Evolutionary conservation across 2,797 vertebrate genomes (phyloP).

Genomic region (Tokudaia tokunoshimensis): DNA sequence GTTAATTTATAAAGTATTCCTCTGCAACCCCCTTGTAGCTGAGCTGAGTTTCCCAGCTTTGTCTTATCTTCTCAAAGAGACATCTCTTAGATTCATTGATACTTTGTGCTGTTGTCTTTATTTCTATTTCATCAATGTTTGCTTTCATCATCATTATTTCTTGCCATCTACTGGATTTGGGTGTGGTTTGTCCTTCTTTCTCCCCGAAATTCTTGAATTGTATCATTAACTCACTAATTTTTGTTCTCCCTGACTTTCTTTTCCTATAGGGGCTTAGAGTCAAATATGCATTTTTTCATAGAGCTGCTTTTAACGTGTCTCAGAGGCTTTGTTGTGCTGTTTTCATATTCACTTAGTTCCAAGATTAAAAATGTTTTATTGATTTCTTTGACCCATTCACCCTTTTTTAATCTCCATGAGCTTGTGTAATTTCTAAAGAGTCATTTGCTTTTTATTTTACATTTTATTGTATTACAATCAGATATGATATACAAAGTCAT

Average conservation of each 20-base stretch:
- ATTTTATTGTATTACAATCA: not conserved
- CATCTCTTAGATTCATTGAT: not conserved
- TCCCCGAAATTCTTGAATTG: not conserved
- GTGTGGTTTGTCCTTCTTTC: not conserved
- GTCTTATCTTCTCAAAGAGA: not conserved
- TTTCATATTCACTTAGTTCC: not conserved
- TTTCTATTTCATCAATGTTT: not conserved
- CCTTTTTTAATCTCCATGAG: not conserved
- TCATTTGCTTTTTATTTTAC: not conserved
- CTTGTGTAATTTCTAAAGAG: not conserved
- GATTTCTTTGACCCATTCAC: not conserved
- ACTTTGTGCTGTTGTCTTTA: not conserved
- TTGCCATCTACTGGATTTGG: not conserved
- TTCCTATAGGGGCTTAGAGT: not conserved
- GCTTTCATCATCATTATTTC: not conserved
- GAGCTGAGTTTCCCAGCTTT: not conserved
- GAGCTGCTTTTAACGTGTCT: not conserved
- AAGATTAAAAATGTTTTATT: not conserved
- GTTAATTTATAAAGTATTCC: too few species aligned
- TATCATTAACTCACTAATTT: not conserved
- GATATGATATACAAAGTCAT: not conserved
- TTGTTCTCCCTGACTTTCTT: not conserved
- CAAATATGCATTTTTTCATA: not conserved
- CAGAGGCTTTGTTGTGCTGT: not conserved
- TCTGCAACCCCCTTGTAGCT: too few species aligned